These are phyloP conservation scores for Drosophila silvestris DNA, from an alignment of 2,888 invertebrate genomes.

Conservation along the genomic window DNA sequence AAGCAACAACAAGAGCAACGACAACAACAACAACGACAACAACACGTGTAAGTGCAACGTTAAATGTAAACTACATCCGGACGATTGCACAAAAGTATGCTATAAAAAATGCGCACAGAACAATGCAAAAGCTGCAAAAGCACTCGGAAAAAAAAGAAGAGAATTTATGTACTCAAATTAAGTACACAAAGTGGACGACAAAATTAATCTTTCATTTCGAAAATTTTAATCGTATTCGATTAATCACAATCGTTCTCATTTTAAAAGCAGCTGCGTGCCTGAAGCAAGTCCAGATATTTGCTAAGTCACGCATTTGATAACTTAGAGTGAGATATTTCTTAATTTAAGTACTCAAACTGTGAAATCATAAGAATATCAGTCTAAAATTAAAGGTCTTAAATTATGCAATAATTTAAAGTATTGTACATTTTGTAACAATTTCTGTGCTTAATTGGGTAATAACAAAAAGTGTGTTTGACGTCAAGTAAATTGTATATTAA, in stretches of 20 bases:
- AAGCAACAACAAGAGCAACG: constrained; percentile 48
- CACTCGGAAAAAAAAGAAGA: constrained; percentile 5
- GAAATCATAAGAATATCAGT: neutral
- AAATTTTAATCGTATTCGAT: neutral
- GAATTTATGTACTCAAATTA: neutral
- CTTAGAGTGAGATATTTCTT: neutral
- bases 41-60: constrained; percentile 71
- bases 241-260: neutral
- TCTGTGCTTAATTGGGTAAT: neutral
- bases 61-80: constrained; percentile 73
- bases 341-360: neutral
- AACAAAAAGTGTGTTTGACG: neutral
- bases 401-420: neutral
- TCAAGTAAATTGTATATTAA: neutral
- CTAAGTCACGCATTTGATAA: neutral
- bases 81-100: constrained; percentile 63
- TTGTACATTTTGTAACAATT: neutral
- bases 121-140: constrained; percentile 22
- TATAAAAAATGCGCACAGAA: constrained; percentile 13
- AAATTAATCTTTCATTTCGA: neutral
- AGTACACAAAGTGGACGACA: neutral
- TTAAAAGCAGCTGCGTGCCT: neutral
- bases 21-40: constrained; percentile 38
- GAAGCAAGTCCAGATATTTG: neutral
- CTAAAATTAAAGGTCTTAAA: neutral